These are phyloP conservation scores for Chitala chitala DNA, from an alignment of 2,113 vertebrate species.

Conservation along the genomic window DNA sequence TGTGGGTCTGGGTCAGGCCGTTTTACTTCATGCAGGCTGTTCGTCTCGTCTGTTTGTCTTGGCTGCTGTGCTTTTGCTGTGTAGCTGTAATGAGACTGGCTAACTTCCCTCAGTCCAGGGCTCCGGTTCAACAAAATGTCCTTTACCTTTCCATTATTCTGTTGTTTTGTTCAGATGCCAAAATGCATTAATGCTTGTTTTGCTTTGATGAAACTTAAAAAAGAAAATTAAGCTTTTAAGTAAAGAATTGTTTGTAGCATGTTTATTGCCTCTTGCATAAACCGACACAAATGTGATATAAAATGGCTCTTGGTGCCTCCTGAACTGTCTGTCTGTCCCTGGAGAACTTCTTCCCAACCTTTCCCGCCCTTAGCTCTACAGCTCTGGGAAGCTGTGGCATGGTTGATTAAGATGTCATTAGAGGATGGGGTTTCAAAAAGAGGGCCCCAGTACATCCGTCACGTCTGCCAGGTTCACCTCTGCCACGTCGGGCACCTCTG, in stretches of 20 bases:
- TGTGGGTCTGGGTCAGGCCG: not conserved
- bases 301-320: too few species aligned
- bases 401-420: not conserved
- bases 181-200: not conserved
- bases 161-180: not conserved
- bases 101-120: not conserved
- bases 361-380: not conserved
- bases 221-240: too few species aligned
- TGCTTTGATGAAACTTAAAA: not conserved
- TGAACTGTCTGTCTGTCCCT: too few species aligned
- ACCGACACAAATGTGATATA: too few species aligned
- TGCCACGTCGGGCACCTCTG: not conserved
- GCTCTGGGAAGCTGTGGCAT: not conserved
- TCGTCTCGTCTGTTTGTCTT: not conserved
- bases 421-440: not conserved
- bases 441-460: too few species aligned
- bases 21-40: slow-evolving; percentile 1
- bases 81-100: not conserved
- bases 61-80: not conserved
- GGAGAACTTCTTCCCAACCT: too few species aligned
- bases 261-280: too few species aligned
- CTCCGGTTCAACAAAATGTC: not conserved
- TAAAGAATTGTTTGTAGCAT: too few species aligned
- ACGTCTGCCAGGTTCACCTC: too few species aligned
- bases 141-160: not conserved